A percentile compares a stretch with the other conserved stretches of the same genome.
Evolutionary conservation across 2,113 vertebrate species (phyloP).

Genomic region (Ursus arctos): DNA sequence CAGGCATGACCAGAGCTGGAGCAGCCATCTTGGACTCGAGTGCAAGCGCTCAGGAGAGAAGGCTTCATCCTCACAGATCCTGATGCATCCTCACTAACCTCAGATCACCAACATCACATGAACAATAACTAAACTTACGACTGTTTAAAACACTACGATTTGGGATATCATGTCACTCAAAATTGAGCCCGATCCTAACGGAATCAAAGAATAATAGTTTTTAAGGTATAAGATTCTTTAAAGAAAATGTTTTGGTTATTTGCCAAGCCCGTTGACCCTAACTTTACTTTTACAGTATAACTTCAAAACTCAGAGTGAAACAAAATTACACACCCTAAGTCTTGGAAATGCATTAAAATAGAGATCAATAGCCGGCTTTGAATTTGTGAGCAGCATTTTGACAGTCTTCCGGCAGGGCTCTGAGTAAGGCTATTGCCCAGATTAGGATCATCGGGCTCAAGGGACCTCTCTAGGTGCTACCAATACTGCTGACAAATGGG

Average conservation of each 20-base stretch:
- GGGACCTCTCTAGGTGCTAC: neutral
- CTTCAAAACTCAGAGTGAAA: conserved; percentile 37
- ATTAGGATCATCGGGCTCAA: neutral
- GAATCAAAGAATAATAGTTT: neutral
- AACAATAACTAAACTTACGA: neutral
- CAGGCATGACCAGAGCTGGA: neutral
- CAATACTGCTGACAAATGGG: neutral
- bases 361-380: neutral
- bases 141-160: neutral
- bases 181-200: neutral
- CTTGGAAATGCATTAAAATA: conserved; percentile 46
- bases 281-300: neutral
- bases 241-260: neutral
- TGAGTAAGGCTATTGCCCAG: neutral
- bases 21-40: neutral
- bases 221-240: neutral
- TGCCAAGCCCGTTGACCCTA: neutral
- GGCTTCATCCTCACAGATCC: neutral
- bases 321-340: neutral
- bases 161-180: neutral
- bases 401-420: neutral
- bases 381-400: conserved; percentile 52
- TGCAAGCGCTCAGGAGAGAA: neutral
- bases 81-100: neutral
- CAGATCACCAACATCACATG: no score